Conservation (phyloP, 2,113 vertebrate species). For the Dolichotis patagonum region DNA sequence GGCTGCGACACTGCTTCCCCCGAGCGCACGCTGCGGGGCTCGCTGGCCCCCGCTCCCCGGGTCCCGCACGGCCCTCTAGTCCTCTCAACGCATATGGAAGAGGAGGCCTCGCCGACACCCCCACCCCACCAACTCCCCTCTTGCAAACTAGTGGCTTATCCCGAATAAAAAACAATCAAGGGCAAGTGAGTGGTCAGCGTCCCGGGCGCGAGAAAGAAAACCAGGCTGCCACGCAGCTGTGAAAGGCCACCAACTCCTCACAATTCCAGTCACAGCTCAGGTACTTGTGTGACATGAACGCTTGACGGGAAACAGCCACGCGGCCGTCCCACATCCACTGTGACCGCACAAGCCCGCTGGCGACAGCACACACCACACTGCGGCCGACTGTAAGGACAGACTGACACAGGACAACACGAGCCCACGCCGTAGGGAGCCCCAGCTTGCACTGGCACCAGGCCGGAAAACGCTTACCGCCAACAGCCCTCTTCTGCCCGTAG, state of each 20-base stretch:
- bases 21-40: not conserved
- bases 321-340: not conserved
- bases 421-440: not conserved
- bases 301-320: not conserved
- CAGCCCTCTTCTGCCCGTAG: slow-evolving; percentile 93
- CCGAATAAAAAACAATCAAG: not conserved
- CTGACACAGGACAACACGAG: not conserved
- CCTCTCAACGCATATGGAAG: not conserved
- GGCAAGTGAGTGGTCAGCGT: not conserved
- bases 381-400: not conserved
- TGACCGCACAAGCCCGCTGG: not conserved
- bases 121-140: not conserved
- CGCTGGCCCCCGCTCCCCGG: too few species aligned
- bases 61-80: not conserved
- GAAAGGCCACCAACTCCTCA: not conserved
- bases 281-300: not conserved
- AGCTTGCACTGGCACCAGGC: not conserved
- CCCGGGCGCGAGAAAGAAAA: not conserved
- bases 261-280: not conserved
- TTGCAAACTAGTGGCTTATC: not conserved
- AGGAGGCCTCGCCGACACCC: not conserved
- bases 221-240: not conserved
- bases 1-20: slow-evolving; percentile 43
- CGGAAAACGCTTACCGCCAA: slow-evolving; percentile 88
- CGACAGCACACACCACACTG: not conserved